phyloP scores from a whole-genome alignment of 2,888 invertebrate genomes.

The Ochropacha duplaris region DNA sequence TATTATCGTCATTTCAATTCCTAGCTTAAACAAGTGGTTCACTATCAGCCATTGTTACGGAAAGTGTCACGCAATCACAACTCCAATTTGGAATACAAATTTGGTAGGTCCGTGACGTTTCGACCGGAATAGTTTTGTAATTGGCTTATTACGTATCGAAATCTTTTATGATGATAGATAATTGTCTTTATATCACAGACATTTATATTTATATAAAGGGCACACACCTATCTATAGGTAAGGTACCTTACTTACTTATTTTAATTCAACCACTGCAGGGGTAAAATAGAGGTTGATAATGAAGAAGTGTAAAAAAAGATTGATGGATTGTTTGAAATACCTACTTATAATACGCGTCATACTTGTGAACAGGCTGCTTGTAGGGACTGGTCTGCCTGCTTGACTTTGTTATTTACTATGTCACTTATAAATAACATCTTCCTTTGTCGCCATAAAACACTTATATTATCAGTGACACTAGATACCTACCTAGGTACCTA shows the following conservation, averaged over 20 bases:
- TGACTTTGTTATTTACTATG: too few species aligned
- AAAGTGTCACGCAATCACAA: slow-evolving; percentile 67
- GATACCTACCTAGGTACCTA: too few species aligned
- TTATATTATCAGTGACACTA: too few species aligned
- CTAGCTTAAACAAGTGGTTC: slow-evolving; percentile 61
- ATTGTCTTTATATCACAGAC: slow-evolving; percentile 21
- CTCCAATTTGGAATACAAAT: slow-evolving; percentile 41
- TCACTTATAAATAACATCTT: too few species aligned
- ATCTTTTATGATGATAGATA: slow-evolving; percentile 35
- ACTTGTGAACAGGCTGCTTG: too few species aligned
- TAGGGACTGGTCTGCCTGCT: too few species aligned
- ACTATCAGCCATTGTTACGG: slow-evolving; percentile 60
- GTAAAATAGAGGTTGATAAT: too few species aligned
- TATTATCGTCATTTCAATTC: slow-evolving; percentile 68
- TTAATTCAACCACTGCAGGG: too few species aligned
- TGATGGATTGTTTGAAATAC: background rate
- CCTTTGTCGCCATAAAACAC: too few species aligned
- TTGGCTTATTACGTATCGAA: slow-evolving; percentile 34
- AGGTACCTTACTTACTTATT: too few species aligned
- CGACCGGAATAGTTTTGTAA: slow-evolving; percentile 42
- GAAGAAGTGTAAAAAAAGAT: background rate
- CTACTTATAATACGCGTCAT: too few species aligned
- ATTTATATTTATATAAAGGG: background rate
- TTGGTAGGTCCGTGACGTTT: slow-evolving; percentile 37
- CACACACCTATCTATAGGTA: too few species aligned